Conservation (phyloP, 2,797 vertebrate genomes). For the Aplochiton taeniatus region DNA sequence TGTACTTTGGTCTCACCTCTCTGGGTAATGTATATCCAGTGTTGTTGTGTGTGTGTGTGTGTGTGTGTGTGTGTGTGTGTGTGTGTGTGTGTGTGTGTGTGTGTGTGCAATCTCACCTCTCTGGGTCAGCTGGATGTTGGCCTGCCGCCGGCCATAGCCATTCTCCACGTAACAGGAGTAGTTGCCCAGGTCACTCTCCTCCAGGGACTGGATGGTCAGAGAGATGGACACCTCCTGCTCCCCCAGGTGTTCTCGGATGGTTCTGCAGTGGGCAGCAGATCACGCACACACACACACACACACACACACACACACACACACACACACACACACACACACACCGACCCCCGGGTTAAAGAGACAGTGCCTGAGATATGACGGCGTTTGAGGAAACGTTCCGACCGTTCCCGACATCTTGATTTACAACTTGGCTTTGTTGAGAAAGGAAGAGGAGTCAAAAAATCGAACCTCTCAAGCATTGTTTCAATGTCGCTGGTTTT, state of each 20-base stretch:
- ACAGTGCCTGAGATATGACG: no score
- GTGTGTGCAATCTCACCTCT: conserved; percentile 77
- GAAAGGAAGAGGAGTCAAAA: no score
- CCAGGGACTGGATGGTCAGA: conserved; percentile 89
- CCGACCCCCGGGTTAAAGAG: no score
- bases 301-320: no score
- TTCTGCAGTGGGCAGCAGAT: conserved; percentile 67
- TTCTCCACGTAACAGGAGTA: conserved; percentile 98
- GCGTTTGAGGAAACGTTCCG: no score
- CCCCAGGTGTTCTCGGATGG: conserved; percentile 92
- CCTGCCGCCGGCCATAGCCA: conserved; percentile 88
- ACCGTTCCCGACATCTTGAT: no score
- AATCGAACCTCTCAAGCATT: no score
- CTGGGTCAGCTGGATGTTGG: conserved; percentile 89
- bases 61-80: neutral
- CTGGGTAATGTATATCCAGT: neutral
- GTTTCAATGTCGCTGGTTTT: no score
- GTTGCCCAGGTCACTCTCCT: conserved; percentile 94
- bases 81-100: conserved; percentile 10
- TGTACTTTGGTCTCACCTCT: neutral
- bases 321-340: no score
- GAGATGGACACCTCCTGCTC: conserved; percentile 97
- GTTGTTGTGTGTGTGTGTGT: neutral
- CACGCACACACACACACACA: no score
- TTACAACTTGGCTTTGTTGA: no score